phyloP scores from a whole-genome alignment of 2,888 invertebrate species.

The Agrotis puta region DNA sequence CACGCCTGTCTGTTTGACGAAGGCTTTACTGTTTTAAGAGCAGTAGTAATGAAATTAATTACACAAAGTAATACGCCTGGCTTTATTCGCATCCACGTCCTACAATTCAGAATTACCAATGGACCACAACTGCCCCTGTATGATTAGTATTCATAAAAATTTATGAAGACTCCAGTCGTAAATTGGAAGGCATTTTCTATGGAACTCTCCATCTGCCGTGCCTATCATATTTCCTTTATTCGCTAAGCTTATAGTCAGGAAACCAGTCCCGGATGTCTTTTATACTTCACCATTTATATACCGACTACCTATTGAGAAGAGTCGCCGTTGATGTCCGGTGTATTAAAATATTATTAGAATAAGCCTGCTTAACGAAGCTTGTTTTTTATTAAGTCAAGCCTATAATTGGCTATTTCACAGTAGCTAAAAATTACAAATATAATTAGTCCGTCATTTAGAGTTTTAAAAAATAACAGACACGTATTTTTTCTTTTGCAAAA shows the following conservation, averaged over 20 bases:
- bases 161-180: background rate
- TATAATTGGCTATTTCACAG: too few relatives aligned
- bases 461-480: too few relatives aligned
- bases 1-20: too few relatives aligned
- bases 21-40: too few relatives aligned
- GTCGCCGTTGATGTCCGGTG: background rate
- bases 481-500: too few relatives aligned
- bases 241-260: background rate
- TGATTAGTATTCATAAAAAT: constrained; percentile 5
- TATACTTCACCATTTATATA: constrained; percentile 18
- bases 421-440: too few relatives aligned
- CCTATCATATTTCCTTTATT: constrained; percentile 42
- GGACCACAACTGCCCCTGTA: too few relatives aligned
- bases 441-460: too few relatives aligned
- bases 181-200: background rate
- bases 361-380: background rate
- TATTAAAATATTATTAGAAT: constrained; percentile 13
- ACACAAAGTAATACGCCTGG: too few relatives aligned
- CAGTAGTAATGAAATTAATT: too few relatives aligned
- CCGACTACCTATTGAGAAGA: constrained; percentile 5
- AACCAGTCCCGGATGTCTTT: constrained; percentile 46
- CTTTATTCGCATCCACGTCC: too few relatives aligned
- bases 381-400: background rate
- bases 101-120: too few relatives aligned
- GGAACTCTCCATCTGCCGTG: background rate